Evolutionary conservation across 2,113 vertebrate genomes (phyloP), one percentile per base, ranked within the genome.

Genomic region (Epinephelus cyanopodus): DNA sequence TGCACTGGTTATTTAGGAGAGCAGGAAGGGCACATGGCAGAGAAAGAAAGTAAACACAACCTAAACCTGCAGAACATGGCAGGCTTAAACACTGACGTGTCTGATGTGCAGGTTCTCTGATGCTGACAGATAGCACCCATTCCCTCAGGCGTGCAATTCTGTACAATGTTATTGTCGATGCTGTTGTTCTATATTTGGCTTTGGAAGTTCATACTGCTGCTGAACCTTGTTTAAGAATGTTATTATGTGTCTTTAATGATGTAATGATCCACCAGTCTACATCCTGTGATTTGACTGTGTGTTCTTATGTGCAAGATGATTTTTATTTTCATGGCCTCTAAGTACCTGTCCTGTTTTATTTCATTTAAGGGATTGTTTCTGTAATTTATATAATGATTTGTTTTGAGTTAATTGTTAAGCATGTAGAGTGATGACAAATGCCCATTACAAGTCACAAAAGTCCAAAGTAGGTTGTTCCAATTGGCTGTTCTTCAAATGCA

Each of bases 1-100:
- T 66, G 33, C 69, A 62, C 11, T 27, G 12, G 23, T 90, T 74
- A 60, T 81, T 86, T 63, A 52, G 39, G 47, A 80, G 27, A n/a
- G 10, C 8, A 48, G 54, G 15, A 69, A 45, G 9, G 14, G 2
- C 68, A 58, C 13, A 29, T 3, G 27, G 27, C 60, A 25, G 6
- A 10, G 23, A 29, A 63, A 23, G 15, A 39, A 57, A 45, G 15
- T 4, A 68, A 67, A 68, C 27, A 25, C 11, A 27, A 69, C 23
- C 45, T 33, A 17, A 64, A 56, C 25, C 17, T 47, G 27, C n/a
- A 67, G 52, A 70, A 63, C 61, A 50, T 47, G 62, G 14, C 29
- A 14, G n/a, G 4, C 29, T 77, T 47, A 74, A 42, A 11, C 23
- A 6, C 19, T 33, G 19, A 33, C 23, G 0, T 25, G 3, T 33